These are phyloP conservation scores for Myrmecophaga tridactyla DNA, from an alignment of 2,113 vertebrate species.

Conservation along the genomic window DNA sequence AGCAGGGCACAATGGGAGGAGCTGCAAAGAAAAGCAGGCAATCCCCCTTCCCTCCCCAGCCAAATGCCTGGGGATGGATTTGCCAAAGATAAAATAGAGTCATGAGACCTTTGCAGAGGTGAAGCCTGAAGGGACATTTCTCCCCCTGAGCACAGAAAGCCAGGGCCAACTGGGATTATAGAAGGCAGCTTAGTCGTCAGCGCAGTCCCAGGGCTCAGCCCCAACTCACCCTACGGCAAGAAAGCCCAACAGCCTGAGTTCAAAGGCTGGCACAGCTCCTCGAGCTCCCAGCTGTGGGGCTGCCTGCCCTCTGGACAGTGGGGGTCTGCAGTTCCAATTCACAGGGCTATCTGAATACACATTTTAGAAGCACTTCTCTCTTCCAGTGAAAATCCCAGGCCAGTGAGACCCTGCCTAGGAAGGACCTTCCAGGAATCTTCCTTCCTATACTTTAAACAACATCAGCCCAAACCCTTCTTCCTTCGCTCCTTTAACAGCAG, in stretches of 20 bases:
- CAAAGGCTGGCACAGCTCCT: background rate
- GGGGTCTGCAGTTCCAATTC: background rate
- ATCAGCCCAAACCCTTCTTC: background rate
- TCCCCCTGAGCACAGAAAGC: background rate
- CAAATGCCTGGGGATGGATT: background rate
- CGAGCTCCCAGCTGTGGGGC: background rate
- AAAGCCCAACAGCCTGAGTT: background rate
- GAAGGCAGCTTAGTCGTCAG: background rate
- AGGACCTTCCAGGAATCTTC: background rate
- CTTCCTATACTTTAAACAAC: background rate
- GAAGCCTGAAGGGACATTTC: background rate
- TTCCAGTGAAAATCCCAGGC: conserved; percentile 40
- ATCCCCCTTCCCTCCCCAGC: background rate
- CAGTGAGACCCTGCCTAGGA: background rate
- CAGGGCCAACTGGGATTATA: background rate
- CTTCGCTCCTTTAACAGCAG: background rate
- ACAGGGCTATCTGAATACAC: background rate
- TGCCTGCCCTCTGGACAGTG: background rate
- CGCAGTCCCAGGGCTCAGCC: background rate
- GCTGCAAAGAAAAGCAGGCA: background rate
- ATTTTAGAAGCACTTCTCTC: background rate
- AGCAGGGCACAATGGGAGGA: background rate
- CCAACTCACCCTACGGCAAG: background rate
- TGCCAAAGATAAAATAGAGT: conserved; percentile 27
- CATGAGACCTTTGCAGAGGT: background rate